These are phyloP conservation scores for Reticulitermes lucifugus DNA, from an alignment of 2,888 invertebrate genomes.

Conservation along the genomic window DNA sequence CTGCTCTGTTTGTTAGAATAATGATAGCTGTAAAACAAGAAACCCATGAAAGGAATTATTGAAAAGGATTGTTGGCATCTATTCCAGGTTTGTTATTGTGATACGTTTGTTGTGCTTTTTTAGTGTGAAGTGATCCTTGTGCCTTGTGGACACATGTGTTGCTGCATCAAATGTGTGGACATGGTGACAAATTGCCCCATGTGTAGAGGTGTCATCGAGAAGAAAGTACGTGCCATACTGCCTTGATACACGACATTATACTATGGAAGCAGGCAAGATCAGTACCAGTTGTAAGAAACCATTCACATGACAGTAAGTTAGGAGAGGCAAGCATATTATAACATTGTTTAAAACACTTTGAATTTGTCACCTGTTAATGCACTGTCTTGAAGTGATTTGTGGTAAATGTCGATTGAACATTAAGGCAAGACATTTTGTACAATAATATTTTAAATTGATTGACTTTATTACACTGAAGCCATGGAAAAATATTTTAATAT, in stretches of 20 bases:
- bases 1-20: no score
- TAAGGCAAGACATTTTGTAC: no score
- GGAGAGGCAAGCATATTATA: neutral
- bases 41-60: no score
- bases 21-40: no score
- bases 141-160: constrained; percentile 90
- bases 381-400: neutral
- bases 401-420: neutral
- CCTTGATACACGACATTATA: constrained; percentile 61
- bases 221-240: constrained; percentile 74
- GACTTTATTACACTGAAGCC: no score
- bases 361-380: neutral
- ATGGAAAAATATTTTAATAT: no score
- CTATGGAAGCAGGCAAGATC: neutral
- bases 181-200: constrained; percentile 78
- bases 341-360: neutral
- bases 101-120: constrained; percentile 54
- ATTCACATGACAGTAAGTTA: neutral
- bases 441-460: no score
- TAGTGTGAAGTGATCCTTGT: constrained; percentile 85
- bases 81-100: constrained; percentile 40
- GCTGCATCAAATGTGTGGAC: constrained; percentile 77
- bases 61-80: neutral
- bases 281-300: neutral
- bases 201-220: constrained; percentile 78